Evolutionary conservation across 2,113 vertebrate genomes (phyloP).

Genomic region (Harpagus bidentatus): DNA sequence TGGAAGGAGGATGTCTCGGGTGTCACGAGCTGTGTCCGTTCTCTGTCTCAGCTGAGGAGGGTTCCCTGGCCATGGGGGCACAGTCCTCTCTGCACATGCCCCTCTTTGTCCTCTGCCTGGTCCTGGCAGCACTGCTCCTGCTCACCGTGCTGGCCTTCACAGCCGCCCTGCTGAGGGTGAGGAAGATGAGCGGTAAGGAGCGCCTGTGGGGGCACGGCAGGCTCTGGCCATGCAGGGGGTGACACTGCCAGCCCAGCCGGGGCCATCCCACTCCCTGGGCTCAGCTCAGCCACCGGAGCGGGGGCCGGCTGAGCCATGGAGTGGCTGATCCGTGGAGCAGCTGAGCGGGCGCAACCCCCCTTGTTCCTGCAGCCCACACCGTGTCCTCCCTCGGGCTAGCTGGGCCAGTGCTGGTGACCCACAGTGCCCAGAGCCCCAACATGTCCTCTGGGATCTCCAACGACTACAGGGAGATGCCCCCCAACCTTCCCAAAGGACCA

Average conservation of each 20-base stretch:
- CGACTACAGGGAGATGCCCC: conserved; percentile 40
- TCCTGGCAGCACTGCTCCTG: conserved; percentile 58
- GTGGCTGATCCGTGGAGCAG: neutral
- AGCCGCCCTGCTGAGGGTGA: conserved; percentile 16
- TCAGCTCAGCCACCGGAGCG: neutral
- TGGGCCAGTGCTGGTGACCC: neutral
- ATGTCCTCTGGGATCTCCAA: neutral
- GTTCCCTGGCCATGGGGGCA: accelerated
- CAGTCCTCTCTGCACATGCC: accelerated
- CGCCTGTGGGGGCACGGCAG: accelerated
- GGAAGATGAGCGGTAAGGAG: conserved; percentile 53
- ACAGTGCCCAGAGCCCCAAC: neutral
- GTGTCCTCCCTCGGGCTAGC: neutral
- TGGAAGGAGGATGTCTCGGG: accelerated
- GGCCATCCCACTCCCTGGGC: too few relatives aligned
- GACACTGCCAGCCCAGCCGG: neutral
- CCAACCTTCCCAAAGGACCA: conserved; percentile 53
- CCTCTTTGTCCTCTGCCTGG: conserved; percentile 34
- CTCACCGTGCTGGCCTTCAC: neutral
- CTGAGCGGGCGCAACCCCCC: neutral
- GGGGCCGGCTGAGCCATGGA: neutral
- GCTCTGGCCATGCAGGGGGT: neutral
- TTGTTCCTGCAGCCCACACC: neutral
- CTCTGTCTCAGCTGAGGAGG: neutral
- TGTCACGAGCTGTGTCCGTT: neutral